Evolutionary conservation across 2,797 vertebrate species (phyloP), one percentile per base, ranked within the genome.

Genomic region (Pangasius djambal): DNA sequence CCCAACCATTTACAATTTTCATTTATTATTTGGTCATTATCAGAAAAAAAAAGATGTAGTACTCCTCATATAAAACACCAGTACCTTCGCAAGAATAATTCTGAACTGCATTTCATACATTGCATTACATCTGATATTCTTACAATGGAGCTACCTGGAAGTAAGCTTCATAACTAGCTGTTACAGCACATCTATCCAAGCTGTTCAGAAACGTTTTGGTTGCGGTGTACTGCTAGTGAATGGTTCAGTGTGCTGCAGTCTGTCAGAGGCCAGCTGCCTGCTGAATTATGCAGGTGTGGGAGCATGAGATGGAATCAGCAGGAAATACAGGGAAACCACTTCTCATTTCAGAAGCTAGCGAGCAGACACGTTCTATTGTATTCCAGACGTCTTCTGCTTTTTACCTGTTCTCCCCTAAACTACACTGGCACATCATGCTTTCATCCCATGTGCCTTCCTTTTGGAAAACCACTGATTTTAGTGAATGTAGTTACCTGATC

Each of bases 221-320:
- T 52, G 75, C 28, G n/a, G 44, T 52, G 75, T 1, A 50, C 13
- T 52, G 50, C 12, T 15, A 52, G 48, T 55, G 28, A 78, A n/a
- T 82, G 79, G 9, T 82, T 61, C 20, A 61, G 55, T 61, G 34
- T 61, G 55, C 20, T 40, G 20, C 55, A 82, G 34, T 59, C 55
- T 59, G 57, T 59, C 31, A 59, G 8, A 15, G 20, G 13, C 55
- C 55, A 82, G 34, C 20, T 6, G 20, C 55, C 3, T 81, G 18
- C 20, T 82, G 34, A 59, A 61, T 82, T 61, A 82, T 82, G 20
- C 57, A 82, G 4, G 4, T 59, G 55, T 59, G 31, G 20, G 20
- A 82, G 55, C 78, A 40, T 61, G 55, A 15, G 55, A 82, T 57
- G n/a, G 50, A 81, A 59, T 37, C 79, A 61, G 79, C 34, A 59